Base-by-base conservation (phyloP, 1,140 invertebrate genomes). In the Drosophila funebris region DNA sequence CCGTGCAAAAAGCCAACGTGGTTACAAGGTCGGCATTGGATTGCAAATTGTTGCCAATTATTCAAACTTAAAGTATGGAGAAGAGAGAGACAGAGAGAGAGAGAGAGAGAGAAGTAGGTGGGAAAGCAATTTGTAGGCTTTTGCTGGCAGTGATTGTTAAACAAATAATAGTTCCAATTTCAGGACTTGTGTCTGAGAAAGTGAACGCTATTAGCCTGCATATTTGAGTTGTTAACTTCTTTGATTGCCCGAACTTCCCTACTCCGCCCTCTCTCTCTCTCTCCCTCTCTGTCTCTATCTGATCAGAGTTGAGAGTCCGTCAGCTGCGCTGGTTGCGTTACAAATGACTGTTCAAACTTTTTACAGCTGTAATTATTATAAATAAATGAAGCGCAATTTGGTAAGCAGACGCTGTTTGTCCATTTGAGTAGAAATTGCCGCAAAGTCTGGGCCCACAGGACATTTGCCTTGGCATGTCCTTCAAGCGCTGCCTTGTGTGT, bases 301-400 rank as follows among this genome's bases (percentile, higher is more conserved):
- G n/a, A n/a, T n/a, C n/a, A n/a, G n/a, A n/a, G 31, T 54, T 53
- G 22, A 36, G 33, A 24, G 76, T 58, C 69, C 54, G 46, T 69
- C 77, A 61, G 61, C 61, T 66, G 75, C 16, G 37, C 29, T 33
- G 62, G 44, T 43, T 54, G 76, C 66, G 70, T 68, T 61, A 52
- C 43, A 78, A 88, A 88, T 83, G 83, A 83, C 78, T 82, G 81
- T 88, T 83, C 75, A 87, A 88, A 88, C 76, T 88, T 88, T 88
- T 88, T 79, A 83, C 73, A 66, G 76, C 79, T 89, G 83, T 88
- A 88, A 88, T 88, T 88, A 88, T 88, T 88, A 88, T 88, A 88
- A 88, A 88, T 88, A 88, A 88, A 88, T 88, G 83, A 88, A 88
- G 83, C 78, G 83, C 79, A 83, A 88, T 88, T 88, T 88, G 70